Percentiles rank a stretch among this genome's conserved stretches.
These are phyloP conservation scores for Pseudorectes ferrugineus DNA, from an alignment of 2,113 vertebrate species.

Conservation along the genomic window DNA sequence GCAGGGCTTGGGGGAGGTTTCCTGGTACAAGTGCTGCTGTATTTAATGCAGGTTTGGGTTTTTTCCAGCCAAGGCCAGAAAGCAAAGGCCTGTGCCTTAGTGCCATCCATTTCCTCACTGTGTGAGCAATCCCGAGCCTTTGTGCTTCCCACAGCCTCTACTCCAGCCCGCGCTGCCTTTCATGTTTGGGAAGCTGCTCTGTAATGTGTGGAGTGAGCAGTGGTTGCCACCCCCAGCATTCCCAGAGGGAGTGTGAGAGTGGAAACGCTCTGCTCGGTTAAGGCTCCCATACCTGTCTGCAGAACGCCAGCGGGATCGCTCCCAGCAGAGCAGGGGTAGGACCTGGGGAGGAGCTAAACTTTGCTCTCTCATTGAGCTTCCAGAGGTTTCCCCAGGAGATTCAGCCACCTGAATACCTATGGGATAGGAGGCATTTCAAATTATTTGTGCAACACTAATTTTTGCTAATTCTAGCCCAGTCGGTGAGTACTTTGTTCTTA, in stretches of 20 bases:
- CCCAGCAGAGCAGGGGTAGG: neutral
- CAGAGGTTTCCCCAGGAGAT: neutral
- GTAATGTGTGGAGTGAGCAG: neutral
- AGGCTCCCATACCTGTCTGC: neutral
- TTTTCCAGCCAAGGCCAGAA: neutral
- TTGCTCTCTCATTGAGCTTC: neutral
- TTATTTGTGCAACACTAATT: neutral
- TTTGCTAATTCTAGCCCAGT: neutral
- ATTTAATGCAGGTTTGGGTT: neutral
- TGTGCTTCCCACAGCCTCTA: neutral
- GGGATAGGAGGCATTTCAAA: neutral
- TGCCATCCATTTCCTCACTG: neutral
- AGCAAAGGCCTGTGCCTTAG: neutral
- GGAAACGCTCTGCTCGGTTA: neutral
- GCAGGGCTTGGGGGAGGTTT: neutral
- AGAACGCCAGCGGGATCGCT: fast-evolving
- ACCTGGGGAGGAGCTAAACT: neutral
- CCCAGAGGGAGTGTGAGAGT: neutral
- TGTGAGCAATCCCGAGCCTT: neutral
- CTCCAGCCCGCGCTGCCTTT: neutral
- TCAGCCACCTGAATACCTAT: neutral
- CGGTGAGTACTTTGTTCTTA: neutral
- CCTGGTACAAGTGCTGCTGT: neutral
- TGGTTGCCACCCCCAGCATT: neutral
- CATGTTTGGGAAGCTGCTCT: neutral